These are phyloP conservation scores for Copsychus sechellarum DNA, from an alignment of 2,113 vertebrate species.

Conservation along the genomic window DNA sequence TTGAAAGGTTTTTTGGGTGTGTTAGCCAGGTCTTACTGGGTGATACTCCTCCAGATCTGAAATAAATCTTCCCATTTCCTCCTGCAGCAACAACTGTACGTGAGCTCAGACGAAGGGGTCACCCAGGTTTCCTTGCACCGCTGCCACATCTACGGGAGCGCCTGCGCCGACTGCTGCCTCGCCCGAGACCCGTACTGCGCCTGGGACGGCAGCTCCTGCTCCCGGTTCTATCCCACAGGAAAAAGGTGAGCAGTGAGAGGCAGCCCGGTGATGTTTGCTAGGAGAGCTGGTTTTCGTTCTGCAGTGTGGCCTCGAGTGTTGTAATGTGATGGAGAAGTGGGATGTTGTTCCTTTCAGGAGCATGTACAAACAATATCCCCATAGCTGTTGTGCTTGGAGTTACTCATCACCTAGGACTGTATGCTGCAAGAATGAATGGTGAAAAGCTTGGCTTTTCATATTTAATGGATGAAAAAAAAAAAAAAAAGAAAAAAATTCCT, in stretches of 20 bases:
- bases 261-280: background rate
- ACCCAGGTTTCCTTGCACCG: slow-evolving; percentile 94
- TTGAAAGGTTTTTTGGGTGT: background rate
- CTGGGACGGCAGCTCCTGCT: slow-evolving; percentile 96
- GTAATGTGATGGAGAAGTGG: background rate
- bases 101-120: slow-evolving; percentile 91
- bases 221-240: slow-evolving; percentile 92
- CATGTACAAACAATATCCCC: background rate
- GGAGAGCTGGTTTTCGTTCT: background rate
- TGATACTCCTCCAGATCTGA: slow-evolving; percentile 26
- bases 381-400: background rate
- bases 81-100: slow-evolving; percentile 94
- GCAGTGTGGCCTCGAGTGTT: background rate
- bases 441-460: background rate
- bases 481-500: accelerated
- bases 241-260: slow-evolving; percentile 81
- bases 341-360: background rate
- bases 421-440: background rate
- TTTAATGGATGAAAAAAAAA: background rate
- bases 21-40: background rate
- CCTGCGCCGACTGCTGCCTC: slow-evolving; percentile 96
- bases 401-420: background rate
- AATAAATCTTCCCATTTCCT: slow-evolving; percentile 1
- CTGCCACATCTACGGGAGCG: slow-evolving; percentile 91
- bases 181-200: slow-evolving; percentile 96